These are phyloP conservation scores for Acronicta aceris DNA, from an alignment of 2,888 invertebrate genomes.

Conservation along the genomic window DNA sequence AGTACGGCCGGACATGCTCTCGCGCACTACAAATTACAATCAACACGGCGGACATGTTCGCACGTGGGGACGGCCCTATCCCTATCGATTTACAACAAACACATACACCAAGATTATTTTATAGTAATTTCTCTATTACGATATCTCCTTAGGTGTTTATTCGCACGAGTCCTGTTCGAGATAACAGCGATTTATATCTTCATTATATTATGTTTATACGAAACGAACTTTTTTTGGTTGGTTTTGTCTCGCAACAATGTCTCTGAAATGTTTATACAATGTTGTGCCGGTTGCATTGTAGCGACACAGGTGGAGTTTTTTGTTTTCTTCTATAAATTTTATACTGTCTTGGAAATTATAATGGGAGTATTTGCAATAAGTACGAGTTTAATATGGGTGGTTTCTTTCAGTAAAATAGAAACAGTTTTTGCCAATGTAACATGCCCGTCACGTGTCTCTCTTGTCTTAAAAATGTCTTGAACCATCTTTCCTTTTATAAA, in stretches of 20 bases:
- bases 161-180: slow-evolving; percentile 52
- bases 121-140: slow-evolving; percentile 88
- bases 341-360: slow-evolving; percentile 25
- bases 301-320: slow-evolving; percentile 40
- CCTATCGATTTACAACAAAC: slow-evolving; percentile 84
- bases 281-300: slow-evolving; percentile 31
- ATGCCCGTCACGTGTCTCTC: background rate
- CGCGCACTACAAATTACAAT: slow-evolving; percentile 88
- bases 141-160: slow-evolving; percentile 62
- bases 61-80: slow-evolving; percentile 81
- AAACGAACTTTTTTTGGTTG: slow-evolving; percentile 36
- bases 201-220: slow-evolving; percentile 55
- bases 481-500: background rate
- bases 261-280: slow-evolving; percentile 47
- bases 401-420: background rate
- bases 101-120: slow-evolving; percentile 76
- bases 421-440: slow-evolving; percentile 6
- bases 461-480: background rate
- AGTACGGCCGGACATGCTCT: slow-evolving; percentile 71
- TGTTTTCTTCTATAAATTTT: slow-evolving; percentile 37
- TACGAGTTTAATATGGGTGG: slow-evolving; percentile 11
- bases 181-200: slow-evolving; percentile 61
- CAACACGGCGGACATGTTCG: slow-evolving; percentile 85
- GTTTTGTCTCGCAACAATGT: slow-evolving; percentile 41
- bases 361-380: slow-evolving; percentile 16